Evolutionary conservation across 2,797 vertebrate species (phyloP), one percentile per base, ranked within the genome.

Genomic region (Gastrophryne carolinensis): DNA sequence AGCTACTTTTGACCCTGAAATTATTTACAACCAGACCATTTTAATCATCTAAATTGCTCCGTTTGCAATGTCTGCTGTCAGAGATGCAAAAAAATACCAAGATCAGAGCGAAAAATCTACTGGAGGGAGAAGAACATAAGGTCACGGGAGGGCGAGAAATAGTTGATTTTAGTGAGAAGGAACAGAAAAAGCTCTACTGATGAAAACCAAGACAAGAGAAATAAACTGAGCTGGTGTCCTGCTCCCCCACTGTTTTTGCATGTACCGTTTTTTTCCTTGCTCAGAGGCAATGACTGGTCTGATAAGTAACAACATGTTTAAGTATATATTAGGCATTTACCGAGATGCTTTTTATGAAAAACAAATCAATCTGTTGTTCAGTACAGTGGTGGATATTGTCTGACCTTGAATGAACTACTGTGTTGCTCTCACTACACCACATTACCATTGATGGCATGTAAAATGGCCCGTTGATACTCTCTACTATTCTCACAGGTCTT

Each of bases 1-100:
- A 50, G 24, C 39, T 5, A 10, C 19, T 8, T 37, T 44, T 23
- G 47, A 58, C 61, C 52, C 62, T 58, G 72, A 32, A 49, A n/a
- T n/a, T 74, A 27, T 24, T 49, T 74, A 27, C 54, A 24, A 4
- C 29, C 30, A 23, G 44, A 35, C 39, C 37, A 27, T 57, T 57
- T 47, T 57, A 74, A 74, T 74, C 72, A 66, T 15, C 29, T 34
- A 47, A 67, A 58, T 66, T 58, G 62, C 32, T 67, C 29, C 19
- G 62, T 74, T 66, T 58, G 58, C 62, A 50, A 26, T 2, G 52
- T 15, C 53, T 66, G 72, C 62, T 74, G 62, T 58, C 72, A 67
- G 15, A 49, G 53, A 74, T 49, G 65, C 72, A 58, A 57, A 49
- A 61, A 66, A 49, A 74, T 32, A 29, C n/a, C 56, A 29, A 17